Evolutionary conservation across 1,140 invertebrate species (phyloP).

Genomic region (Euschistus heros): DNA sequence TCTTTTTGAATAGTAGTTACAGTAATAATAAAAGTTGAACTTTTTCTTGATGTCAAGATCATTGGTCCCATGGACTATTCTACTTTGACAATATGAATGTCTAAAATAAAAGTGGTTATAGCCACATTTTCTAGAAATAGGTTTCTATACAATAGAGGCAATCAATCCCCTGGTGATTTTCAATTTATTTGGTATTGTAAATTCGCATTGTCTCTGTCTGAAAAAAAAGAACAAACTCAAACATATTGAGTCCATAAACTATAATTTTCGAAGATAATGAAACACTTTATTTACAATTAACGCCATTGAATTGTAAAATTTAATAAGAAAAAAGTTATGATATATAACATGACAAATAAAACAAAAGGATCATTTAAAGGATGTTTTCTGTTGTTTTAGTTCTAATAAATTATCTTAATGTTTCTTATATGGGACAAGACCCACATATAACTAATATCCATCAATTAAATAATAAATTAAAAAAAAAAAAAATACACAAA

Average conservation of each 20-base stretch:
- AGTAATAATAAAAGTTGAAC: neutral
- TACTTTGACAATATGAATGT: constrained; percentile 18
- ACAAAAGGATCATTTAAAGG: no score
- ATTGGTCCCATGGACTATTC: constrained; percentile 25
- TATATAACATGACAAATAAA: no score
- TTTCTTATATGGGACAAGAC: no score
- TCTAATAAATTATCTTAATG: no score
- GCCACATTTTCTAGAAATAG: constrained; percentile 15
- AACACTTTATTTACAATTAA: constrained; percentile 10
- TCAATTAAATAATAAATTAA: no score
- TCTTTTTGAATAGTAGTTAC: neutral
- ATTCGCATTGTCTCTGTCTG: no score
- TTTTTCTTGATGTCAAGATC: neutral
- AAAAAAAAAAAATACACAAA: constrained; percentile 12
- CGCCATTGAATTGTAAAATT: neutral
- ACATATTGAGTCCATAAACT: constrained; percentile 8
- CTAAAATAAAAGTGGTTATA: constrained; percentile 16
- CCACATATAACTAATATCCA: neutral
- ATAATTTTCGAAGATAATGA: constrained; percentile 11
- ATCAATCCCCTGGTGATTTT: constrained; percentile 3
- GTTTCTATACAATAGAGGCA: constrained; percentile 8
- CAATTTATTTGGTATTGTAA: neutral
- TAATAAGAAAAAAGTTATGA: neutral
- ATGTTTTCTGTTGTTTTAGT: no score
- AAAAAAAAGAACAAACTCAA: neutral